Evolutionary conservation across 2,797 vertebrate genomes (phyloP), one percentile per base, ranked within the genome.

Genomic region (Pempheris klunzingeri): DNA sequence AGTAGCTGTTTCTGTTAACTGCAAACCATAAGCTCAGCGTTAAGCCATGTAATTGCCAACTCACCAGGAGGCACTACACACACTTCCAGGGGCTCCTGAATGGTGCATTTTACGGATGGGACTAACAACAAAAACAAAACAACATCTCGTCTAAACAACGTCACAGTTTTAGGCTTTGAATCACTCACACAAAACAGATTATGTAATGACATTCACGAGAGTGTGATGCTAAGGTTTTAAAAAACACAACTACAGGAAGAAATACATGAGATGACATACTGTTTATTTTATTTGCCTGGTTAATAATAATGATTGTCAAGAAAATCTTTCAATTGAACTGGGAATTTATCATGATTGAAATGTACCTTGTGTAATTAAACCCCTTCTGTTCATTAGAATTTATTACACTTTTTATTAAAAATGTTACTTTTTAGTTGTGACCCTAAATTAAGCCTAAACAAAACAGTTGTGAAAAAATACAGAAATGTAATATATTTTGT

Each of bases 1-100:
- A 74, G 87, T 72, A 83, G 86, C 87, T 39, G 62, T 82, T 62
- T 68, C 77, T 52, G 73, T 68, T 46, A 79, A 74, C 71, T 11
- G 11, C 74, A 57, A 73, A 79, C 57, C 61, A 63, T 53, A 49
- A 24, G 50, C 1, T 28, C 26, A 68, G 32, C 49, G 53, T 47
- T 74, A 59, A 24, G 71, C 30, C 11, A 7, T 46, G 67, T 58
- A 59, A 49, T 8, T 79, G 59, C 38, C 46, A 39, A 9, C 38
- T 71, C 70, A 26, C 54, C 41, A 44, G 74, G 54, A 68, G 18
- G 38, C 22, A 22, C 3, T 30, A 34, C 26, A 44, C 60, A 66
- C n/a, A 34, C 49, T 22, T 14, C 47, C 18, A 32, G 4, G 7
- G 17, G 28, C 17, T 47, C 38, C 17, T 54, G 24, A 49, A 34